These are phyloP conservation scores for Dione vanillae DNA, from an alignment of 2,888 invertebrate genomes.

Conservation along the genomic window DNA sequence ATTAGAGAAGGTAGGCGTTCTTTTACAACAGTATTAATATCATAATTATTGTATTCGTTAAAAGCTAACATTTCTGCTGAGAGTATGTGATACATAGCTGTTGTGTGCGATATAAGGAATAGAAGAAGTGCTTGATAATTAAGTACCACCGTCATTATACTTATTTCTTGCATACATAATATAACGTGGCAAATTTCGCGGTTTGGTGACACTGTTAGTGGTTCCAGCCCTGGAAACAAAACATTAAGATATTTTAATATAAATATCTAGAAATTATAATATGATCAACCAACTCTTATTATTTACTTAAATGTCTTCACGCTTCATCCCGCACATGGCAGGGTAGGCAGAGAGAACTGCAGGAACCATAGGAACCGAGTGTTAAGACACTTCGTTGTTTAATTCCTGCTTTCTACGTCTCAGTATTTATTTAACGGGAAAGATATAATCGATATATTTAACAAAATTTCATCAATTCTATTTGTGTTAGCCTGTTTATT, in stretches of 20 bases:
- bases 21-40: slow-evolving; percentile 52
- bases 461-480: no score
- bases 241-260: slow-evolving; percentile 40
- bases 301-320: no score
- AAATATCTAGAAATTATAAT: no score
- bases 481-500: no score
- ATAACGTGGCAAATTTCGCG: slow-evolving; percentile 61
- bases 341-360: no score
- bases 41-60: slow-evolving; percentile 49
- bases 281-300: no score
- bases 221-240: slow-evolving; percentile 60
- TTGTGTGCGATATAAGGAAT: slow-evolving; percentile 67
- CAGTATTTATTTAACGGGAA: no score
- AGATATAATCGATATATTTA: no score
- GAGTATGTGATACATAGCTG: slow-evolving; percentile 65
- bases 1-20: slow-evolving; percentile 57
- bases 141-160: slow-evolving; percentile 58
- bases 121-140: slow-evolving; percentile 67
- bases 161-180: slow-evolving; percentile 57
- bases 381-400: no score
- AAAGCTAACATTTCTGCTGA: slow-evolving; percentile 62
- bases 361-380: no score
- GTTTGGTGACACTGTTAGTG: slow-evolving; percentile 60
- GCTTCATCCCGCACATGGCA: no score
- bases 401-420: no score